Evolutionary conservation across 2,113 vertebrate species (phyloP), one percentile per base, ranked within the genome.

Genomic region (Oryzias woworae): DNA sequence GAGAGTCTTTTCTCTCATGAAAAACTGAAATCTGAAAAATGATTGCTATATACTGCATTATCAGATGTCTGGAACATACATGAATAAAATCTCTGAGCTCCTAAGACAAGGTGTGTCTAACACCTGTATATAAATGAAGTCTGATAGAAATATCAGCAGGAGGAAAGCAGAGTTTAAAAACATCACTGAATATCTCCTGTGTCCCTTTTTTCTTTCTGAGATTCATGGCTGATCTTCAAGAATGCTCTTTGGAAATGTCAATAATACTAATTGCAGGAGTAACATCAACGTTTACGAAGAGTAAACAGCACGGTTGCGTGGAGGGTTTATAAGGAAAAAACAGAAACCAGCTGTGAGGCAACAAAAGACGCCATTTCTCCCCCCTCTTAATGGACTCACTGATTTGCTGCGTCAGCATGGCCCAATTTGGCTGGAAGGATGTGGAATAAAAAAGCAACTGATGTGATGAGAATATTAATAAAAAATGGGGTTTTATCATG

Each of bases 21-120:
- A 86, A 82, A 72, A 76, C 55, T 48, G 71, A 75, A 71, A 58
- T 73, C 58, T 76, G 77, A 78, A 86, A 85, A 88, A 79, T 75
- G 85, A 85, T 80, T 64, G 62, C 66, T 83, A 82, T 80, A 36
- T 10, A 72, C 55, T 79, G 58, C 70, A 73, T 62, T 73, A 81
- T 56, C 73, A 76, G 56, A 46, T 66, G 80, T 77, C 69, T 72
- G 63, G 61, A 48, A 41, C 16, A 13, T 36, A 66, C 59, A 66
- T 20, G 42, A 41, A 52, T 48, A 55, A 28, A 53, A 7, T 31
- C 18, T 53, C 54, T 50, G 51, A 54, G 46, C 59, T 63, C 14
- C 31, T 58, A 69, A 51, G 78, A 68, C 74, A 70, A 73, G 14
- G 22, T 48, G 31, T 51, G 31, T 68, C 48, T 71, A 36, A 71